Evolutionary conservation across 2,888 invertebrate species (phyloP), one percentile per base, ranked within the genome.

Genomic region (Cecidostiba fungosa): DNA sequence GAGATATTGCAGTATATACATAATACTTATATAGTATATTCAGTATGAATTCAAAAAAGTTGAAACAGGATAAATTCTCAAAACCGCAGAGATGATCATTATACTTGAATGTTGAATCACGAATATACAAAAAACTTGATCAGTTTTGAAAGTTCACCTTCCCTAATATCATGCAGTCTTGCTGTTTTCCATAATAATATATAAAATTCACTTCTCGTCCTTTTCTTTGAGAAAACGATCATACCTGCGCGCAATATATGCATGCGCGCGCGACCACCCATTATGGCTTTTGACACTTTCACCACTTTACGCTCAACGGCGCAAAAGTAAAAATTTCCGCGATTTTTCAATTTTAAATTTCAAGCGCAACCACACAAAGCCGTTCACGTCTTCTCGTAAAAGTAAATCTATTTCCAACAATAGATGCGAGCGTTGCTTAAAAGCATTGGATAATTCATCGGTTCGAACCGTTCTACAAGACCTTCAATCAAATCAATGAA

Each of bases 281-380:
- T 62, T 62, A 62, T 12, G 23, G 23, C n/a, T 23, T 73, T 73
- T 73, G 39, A 62, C 8, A 62, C 62, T 62, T 62, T 62, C 62
- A 62, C 62, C 62, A 62, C 23, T 62, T 62, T 62, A 62, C 62
- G 23, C 10, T 62, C 12, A 26, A 62, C 62, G 23, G 19, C 19
- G 62, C 62, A 23, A 62, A 62, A 62, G 23, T 10, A 23, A 26
- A 10, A n/a, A 23, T 62, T 62, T 62, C 23, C 23, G 10, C 8
- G 23, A 62, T 62, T 62, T 62, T 62, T 62, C 26, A 62, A 62
- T 62, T 23, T 62, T 10, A 62, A 10, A 62, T 62, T 23, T 62
- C 23, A 23, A 62, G 43, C 43, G 43, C 12, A 43, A 43, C 43
- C 43, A 43, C 43, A 8, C 23, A n/a, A n/a, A n/a, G 8, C 0